A percentile compares a stretch with the other conserved stretches of the same genome.
Conservation (phyloP, 2,113 vertebrate species). For the Pituophis catenifer region DNA sequence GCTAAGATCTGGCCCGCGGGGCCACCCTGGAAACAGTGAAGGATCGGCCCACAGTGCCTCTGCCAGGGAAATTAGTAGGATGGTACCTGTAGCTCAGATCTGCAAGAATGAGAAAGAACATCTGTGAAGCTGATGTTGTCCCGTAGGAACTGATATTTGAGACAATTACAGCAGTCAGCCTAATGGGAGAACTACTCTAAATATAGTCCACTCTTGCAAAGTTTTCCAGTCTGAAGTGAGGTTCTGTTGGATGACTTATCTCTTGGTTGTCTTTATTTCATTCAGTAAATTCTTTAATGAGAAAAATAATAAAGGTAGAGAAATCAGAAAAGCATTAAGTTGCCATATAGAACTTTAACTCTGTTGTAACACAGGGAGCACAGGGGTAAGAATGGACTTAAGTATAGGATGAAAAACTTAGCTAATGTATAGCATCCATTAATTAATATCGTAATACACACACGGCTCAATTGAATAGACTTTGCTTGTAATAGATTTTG, state of each 20-base stretch:
- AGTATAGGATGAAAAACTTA: no score
- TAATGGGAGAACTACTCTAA: background rate
- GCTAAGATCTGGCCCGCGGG: no score
- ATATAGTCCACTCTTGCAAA: background rate
- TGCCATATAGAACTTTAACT: background rate
- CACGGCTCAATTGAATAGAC: background rate
- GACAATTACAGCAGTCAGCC: background rate
- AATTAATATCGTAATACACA: background rate
- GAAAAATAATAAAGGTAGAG: background rate
- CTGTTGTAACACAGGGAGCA: background rate
- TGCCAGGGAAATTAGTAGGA: no score
- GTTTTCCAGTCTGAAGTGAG: background rate
- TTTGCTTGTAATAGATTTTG: background rate
- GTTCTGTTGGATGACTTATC: background rate
- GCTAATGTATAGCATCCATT: background rate
- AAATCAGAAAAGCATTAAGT: background rate
- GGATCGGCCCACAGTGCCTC: no score
- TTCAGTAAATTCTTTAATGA: background rate
- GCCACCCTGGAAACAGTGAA: no score
- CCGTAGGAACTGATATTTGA: background rate
- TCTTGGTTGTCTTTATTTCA: background rate
- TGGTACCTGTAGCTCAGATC: background rate
- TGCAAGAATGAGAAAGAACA: background rate
- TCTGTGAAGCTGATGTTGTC: background rate
- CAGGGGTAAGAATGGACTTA: background rate